These are phyloP conservation scores for Drosophila peninsularis DNA, from an alignment of 2,888 invertebrate genomes.

Conservation along the genomic window DNA sequence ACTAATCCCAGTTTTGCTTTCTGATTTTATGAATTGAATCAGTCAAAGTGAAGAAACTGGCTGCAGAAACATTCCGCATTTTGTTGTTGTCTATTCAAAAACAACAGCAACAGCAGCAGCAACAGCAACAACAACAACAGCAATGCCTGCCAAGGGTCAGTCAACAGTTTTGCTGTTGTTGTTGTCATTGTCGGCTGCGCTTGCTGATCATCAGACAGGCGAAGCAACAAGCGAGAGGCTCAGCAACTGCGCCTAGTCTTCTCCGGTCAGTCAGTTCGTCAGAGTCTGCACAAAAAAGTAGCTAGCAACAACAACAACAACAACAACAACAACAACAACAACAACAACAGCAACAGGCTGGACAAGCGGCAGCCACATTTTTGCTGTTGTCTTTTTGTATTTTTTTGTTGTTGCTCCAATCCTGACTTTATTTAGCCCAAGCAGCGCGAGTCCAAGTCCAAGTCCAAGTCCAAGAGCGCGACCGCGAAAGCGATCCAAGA, in stretches of 20 bases:
- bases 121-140: conserved; percentile 46
- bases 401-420: conserved; percentile 17
- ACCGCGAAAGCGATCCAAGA: conserved; percentile 53
- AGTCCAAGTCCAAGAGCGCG: conserved; percentile 32
- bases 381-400: conserved; percentile 26
- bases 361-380: conserved; percentile 44
- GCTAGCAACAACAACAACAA: conserved; percentile 28
- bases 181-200: conserved; percentile 66
- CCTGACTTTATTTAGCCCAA: conserved; percentile 57
- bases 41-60: conserved; percentile 68
- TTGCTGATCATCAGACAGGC: conserved; percentile 61
- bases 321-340: conserved; percentile 7
- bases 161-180: conserved; percentile 51
- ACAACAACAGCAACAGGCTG: conserved; percentile 34
- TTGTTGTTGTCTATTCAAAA: conserved; percentile 54
- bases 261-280: conserved; percentile 60
- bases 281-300: conserved; percentile 29
- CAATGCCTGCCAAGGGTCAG: conserved; percentile 71
- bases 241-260: conserved; percentile 47
- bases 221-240: conserved; percentile 39
- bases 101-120: conserved; percentile 45
- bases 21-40: conserved; percentile 80
- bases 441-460: conserved; percentile 28
- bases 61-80: conserved; percentile 34
- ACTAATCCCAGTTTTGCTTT: not conserved